Base-by-base conservation (phyloP, 2,797 vertebrate genomes). In the Mus caroli region DNA sequence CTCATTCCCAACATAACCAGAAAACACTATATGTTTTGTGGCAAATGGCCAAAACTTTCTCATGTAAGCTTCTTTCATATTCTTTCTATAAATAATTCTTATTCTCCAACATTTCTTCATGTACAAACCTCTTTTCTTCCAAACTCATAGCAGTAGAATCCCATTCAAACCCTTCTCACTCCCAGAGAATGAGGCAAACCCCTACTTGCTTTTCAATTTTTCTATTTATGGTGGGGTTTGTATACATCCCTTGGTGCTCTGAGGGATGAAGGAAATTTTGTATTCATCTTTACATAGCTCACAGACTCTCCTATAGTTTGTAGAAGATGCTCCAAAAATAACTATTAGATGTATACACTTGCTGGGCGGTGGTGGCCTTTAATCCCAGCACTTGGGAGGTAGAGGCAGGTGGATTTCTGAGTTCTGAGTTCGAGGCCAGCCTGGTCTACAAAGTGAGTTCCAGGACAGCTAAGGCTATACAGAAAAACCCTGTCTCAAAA, bases 81-180 rank as follows among this genome's bases (percentile, higher is more conserved):
- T 67, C 19, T n/a, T 67, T n/a, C 31, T 52, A 10, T 50, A 85
- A 22, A 50, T 67, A 34, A 85, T 43, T 84, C 17, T 46, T 50
- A 71, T 46, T 67, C 52, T 80, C 28, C 17, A 26, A 28, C 28
- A 2, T 84, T 83, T 90, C 37, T 90, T 11, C 8, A 58, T 8
- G 4, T 69, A 40, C 19, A 83, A 87, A 90, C 22, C 34, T 56
- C 46, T 62, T 95, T 93, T 88, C 64, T 52, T 94, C 15, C 83
- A 82, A 28, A 31, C 4, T 67, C 31, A 22, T 1, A 52, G 14
- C 40, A 90, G 80, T 12, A 28, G 92, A 75, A 94, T 88, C 13
- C n/a, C 40, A 54, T 3, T 0, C 58, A 87, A 87, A 20, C 2
- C 7, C 22, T 34, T 94, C 34, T 43, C 17, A 86, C 10, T 77